These are phyloP conservation scores for Thereva nobilitata DNA, from an alignment of 2,888 invertebrate genomes.

Conservation along the genomic window DNA sequence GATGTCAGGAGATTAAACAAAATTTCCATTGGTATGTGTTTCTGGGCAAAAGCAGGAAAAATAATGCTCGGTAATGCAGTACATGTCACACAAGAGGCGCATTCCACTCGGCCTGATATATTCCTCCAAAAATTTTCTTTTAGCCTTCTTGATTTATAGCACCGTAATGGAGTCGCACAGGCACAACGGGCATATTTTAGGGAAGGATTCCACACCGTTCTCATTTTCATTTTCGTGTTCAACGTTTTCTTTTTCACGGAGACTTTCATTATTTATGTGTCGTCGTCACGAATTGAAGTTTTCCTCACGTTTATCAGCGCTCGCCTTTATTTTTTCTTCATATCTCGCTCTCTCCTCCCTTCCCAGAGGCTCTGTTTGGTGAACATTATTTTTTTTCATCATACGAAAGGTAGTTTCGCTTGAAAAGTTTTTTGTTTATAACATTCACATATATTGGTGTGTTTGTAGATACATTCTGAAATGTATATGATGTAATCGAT, in stretches of 20 bases:
- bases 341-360: too few relatives aligned
- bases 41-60: too few relatives aligned
- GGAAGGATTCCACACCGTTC: constrained; percentile 20
- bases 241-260: constrained; percentile 15
- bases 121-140: constrained; percentile 14
- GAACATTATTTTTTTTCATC: too few relatives aligned
- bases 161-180: constrained; percentile 29
- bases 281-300: constrained; percentile 31
- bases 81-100: constrained; percentile 22
- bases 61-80: constrained; percentile 10
- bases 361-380: too few relatives aligned
- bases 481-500: too few relatives aligned
- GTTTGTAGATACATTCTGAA: too few relatives aligned
- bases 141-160: constrained; percentile 28
- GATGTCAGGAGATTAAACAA: too few relatives aligned
- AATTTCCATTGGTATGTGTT: too few relatives aligned
- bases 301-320: constrained; percentile 23
- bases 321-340: too few relatives aligned
- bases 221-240: constrained; percentile 28
- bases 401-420: too few relatives aligned
- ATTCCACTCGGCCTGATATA: constrained; percentile 23
- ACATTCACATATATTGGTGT: too few relatives aligned
- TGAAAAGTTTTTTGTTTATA: too few relatives aligned
- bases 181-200: constrained; percentile 6
- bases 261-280: constrained; percentile 27